Evolutionary conservation across 2,797 vertebrate species (phyloP).

Genomic region (Pitangus sulphuratus): DNA sequence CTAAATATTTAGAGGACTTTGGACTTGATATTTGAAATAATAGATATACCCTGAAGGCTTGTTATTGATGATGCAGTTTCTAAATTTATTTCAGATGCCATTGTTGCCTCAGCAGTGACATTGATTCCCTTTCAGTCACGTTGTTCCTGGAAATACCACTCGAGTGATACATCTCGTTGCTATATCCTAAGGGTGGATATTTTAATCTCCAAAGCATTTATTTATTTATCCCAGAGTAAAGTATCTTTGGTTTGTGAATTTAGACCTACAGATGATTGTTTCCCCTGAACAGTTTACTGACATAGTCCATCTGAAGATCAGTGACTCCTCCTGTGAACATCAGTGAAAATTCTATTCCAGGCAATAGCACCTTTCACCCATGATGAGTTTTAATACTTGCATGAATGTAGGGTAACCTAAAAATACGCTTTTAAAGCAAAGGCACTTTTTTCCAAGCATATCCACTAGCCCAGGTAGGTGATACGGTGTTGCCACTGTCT

Average conservation of each 20-base stretch:
- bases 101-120: background rate
- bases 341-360: background rate
- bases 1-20: background rate
- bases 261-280: background rate
- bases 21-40: background rate
- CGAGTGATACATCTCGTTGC: background rate
- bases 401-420: background rate
- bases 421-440: background rate
- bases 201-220: background rate
- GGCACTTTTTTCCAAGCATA: background rate
- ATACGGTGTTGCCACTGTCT: background rate
- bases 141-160: background rate
- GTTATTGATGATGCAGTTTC: background rate
- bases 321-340: background rate
- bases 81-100: background rate
- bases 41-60: background rate
- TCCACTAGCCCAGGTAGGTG: accelerated
- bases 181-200: background rate
- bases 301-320: background rate
- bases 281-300: background rate
- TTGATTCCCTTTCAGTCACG: background rate
- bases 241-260: background rate
- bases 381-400: background rate
- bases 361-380: background rate
- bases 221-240: background rate